Evolutionary conservation across 2,797 vertebrate species (phyloP), one percentile per base, ranked within the genome.

Genomic region (Perdix hodgsoniae): DNA sequence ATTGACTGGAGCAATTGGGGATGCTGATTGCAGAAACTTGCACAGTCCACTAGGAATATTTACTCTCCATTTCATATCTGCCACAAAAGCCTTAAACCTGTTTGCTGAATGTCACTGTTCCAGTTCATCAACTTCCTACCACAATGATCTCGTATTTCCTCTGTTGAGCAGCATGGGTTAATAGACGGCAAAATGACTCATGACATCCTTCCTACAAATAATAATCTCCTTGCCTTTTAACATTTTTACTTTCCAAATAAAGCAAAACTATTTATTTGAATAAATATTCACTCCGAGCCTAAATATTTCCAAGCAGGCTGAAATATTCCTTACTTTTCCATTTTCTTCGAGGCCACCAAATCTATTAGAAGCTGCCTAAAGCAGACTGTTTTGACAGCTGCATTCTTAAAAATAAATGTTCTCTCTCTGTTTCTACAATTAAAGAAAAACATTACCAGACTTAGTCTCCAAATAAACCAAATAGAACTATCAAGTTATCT

Each of bases 41-140:
- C 11, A 75, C 65, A 78, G 78, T 44, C 83, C 80, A 74, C 90
- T 22, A 97, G 78, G 85, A 97, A 74, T 94, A 96, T 96, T 93
- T 91, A 82, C 75, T 93, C 80, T 95, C 69, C 57, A 37, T 97
- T 97, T 96, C 80, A n/a, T 56, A 94, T 88, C 85, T 82, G 88
- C 94, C 88, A 93, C 70, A 61, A 85, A 86, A 93, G 71, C 66
- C 96, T 97, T 92, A 85, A 95, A 97, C 76, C 91, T 73, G 80
- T 84, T 91, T 95, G 80, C 47, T 93, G 93, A 86, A 92, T 82
- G 91, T 90, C 69, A 86, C 37, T 90, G 54, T 64, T 90, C 72
- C 91, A 91, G 57, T 83, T 94, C 95, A 96, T 89, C 91, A 91
- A 71, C 65, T 72, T 39, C 57, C 29, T 87, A 82, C 86, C 70